Evolutionary conservation across 2,113 vertebrate species (phyloP), one percentile per base, ranked within the genome.

Genomic region (Egretta garzetta): DNA sequence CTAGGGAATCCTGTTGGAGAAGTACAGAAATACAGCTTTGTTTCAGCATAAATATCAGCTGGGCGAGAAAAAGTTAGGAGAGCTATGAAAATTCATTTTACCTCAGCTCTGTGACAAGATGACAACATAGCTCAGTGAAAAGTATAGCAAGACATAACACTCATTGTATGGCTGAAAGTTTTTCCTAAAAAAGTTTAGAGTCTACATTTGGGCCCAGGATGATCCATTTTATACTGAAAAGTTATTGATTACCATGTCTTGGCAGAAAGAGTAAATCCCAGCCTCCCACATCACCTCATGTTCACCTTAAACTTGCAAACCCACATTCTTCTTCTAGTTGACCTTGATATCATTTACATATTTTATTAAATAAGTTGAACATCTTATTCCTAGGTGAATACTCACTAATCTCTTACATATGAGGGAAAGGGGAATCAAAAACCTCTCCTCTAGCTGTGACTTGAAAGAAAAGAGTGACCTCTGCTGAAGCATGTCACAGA

Each of bases 401-500:
- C 22, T 70, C 35, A 49, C 37, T 93, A 79, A 85, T 89, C 47
- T 94, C 56, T 93, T 59, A 55, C 55, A 52, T 55, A 79, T 11
- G 7, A 79, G 26, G 41, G 72, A 77, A 89, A 89, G 16, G 6
- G 8, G 18, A 93, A 52, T 14, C 85, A 56, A 91, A 95, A 55
- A 6, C 1, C 4, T 71, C n/a, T 93, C 80, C 22, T 74, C 43
- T 93, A 63, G 12, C 41, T 86, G 68, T 84, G 72, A 93, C 58
- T 73, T 59, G 52, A 87, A 95, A 89, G 83, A 90, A 59, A 84
- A 93, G 70, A 91, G 71, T 97, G 95, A 93, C 93, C 93, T 92
- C 86, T 96, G 45, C 45, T 86, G 86, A 95, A 90, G 53, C 17
- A 66, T 49, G 33, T 76, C 88, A 88, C 49, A 88, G 86, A 80